These are phyloP conservation scores for Pipistrellus kuhlii DNA, from an alignment of 2,797 vertebrate genomes.

Conservation along the genomic window DNA sequence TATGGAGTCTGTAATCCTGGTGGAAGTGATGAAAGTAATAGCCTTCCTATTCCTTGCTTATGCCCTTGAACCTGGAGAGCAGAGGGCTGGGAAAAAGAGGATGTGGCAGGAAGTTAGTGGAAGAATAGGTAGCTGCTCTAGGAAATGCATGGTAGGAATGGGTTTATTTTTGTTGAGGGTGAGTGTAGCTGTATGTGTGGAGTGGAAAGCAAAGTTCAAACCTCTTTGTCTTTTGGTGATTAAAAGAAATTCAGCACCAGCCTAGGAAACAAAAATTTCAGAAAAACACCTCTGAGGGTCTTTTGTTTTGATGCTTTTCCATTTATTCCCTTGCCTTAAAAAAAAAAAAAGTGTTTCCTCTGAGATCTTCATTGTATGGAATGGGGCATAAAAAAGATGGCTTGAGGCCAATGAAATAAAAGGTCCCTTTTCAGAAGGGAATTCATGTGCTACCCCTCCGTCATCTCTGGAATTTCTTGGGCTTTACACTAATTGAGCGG, in stretches of 20 bases:
- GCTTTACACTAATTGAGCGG: background rate
- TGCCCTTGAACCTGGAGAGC: background rate
- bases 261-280: background rate
- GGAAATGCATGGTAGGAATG: background rate
- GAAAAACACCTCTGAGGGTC: background rate
- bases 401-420: background rate
- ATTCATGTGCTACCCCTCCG: background rate
- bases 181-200: background rate
- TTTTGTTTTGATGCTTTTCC: constrained; percentile 13
- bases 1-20: background rate
- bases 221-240: background rate
- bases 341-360: background rate
- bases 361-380: background rate
- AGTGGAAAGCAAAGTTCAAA: background rate
- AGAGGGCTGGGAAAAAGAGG: background rate
- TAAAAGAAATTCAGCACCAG: background rate
- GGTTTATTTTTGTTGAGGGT: background rate
- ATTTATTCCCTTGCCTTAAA: background rate
- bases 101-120: too few relatives aligned
- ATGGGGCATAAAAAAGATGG: background rate
- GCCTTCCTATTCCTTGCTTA: background rate
- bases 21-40: background rate
- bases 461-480: constrained; percentile 19
- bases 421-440: background rate
- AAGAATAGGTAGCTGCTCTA: background rate